These are phyloP conservation scores for Callipepla californica DNA, from an alignment of 2,113 vertebrate genomes.

Conservation along the genomic window DNA sequence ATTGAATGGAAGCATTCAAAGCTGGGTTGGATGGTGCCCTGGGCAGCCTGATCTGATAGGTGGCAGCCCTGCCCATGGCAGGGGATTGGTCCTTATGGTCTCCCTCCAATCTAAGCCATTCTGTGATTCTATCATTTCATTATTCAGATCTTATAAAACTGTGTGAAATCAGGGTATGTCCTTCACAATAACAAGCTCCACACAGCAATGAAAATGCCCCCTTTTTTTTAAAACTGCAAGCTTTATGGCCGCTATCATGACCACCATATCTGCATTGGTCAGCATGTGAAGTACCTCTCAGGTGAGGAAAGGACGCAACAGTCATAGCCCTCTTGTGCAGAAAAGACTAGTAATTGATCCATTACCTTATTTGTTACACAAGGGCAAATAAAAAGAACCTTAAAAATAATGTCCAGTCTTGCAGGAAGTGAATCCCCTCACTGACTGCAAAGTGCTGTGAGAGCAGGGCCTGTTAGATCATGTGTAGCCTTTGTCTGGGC, in stretches of 20 bases:
- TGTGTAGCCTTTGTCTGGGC: not conserved
- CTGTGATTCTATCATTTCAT: too few species aligned
- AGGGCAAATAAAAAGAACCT: not conserved
- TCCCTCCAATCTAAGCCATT: too few species aligned
- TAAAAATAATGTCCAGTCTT: not conserved
- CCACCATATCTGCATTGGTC: not conserved
- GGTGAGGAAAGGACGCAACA: not conserved
- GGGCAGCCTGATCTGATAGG: too few species aligned
- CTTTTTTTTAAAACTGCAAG: not conserved
- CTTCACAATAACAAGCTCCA: not conserved
- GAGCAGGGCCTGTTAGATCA: fast-evolving
- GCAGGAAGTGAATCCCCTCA: fast-evolving
- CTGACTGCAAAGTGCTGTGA: fast-evolving
- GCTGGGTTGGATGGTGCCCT: too few species aligned
- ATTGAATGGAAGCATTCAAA: too few species aligned
- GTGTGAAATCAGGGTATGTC: not conserved
- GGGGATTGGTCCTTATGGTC: too few species aligned
- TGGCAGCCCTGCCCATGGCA: too few species aligned
- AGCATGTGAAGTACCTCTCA: not conserved
- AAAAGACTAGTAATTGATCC: not conserved
- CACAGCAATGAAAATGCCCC: not conserved
- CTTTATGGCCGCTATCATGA: not conserved
- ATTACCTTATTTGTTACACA: not conserved
- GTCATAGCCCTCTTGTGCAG: fast-evolving
- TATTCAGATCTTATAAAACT: not conserved